These are phyloP conservation scores for Morpho achilles DNA, from an alignment of 2,888 invertebrate genomes.

Conservation along the genomic window DNA sequence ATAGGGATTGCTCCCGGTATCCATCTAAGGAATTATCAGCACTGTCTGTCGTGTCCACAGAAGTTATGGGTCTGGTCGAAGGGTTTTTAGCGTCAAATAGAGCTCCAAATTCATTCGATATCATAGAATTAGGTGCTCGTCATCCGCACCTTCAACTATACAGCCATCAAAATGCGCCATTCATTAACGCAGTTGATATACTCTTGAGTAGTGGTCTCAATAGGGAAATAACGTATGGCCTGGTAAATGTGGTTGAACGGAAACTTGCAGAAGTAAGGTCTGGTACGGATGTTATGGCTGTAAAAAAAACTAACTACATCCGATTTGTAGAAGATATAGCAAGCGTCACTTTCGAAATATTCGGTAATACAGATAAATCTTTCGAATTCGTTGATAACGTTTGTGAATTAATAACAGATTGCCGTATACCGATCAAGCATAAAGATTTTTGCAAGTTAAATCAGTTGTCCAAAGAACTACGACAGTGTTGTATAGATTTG, in stretches of 20 bases:
- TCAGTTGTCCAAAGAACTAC: conserved; percentile 65
- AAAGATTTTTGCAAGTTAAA: conserved; percentile 72
- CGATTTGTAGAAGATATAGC: conserved; percentile 71
- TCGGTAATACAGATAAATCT: conserved; percentile 67
- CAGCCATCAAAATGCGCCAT: conserved; percentile 69
- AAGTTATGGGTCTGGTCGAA: conserved; percentile 80
- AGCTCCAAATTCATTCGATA: conserved; percentile 69
- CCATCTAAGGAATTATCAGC: conserved; percentile 76
- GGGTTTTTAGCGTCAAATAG: conserved; percentile 76
- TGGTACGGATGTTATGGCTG: conserved; percentile 60
- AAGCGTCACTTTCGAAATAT: conserved; percentile 71
- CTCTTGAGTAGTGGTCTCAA: conserved; percentile 70
- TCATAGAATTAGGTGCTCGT: conserved; percentile 63
- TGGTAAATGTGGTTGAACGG: conserved; percentile 71
- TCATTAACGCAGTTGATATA: conserved; percentile 72
- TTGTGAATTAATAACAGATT: conserved; percentile 64
- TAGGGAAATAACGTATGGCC: conserved; percentile 71
- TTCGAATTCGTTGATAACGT: conserved; percentile 66
- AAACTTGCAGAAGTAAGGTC: conserved; percentile 69
- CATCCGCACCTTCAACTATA: conserved; percentile 71
- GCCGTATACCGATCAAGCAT: conserved; percentile 68
- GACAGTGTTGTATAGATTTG: conserved; percentile 71
- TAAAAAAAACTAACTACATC: conserved; percentile 69
- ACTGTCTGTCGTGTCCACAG: conserved; percentile 78
- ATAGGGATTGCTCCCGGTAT: conserved; percentile 63